Base-by-base conservation (phyloP, 2,888 invertebrate species). In the Drosophila imparisetae region DNA sequence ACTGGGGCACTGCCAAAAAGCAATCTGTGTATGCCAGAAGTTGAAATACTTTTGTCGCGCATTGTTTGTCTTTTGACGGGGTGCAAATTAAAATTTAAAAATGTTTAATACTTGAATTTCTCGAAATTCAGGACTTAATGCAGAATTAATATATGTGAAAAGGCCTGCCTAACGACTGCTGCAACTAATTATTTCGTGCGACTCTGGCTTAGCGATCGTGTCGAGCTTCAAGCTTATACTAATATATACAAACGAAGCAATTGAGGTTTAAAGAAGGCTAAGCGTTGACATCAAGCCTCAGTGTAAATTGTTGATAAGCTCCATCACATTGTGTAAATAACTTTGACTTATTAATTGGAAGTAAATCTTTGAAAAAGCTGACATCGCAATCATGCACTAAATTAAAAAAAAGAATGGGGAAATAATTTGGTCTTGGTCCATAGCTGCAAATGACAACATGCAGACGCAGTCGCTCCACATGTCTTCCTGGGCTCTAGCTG, bases 31-130 rank as follows among this genome's bases (percentile, higher is more conserved):
- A 82, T 84, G 78, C 80, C 71, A 78, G 80, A 72, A 86, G 90
- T 90, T 86, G 83, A 86, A 86, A 86, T 90, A 88, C 86, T 83
- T 85, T 67, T 73, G 48, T 50, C 69, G 69, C 74, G 67, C 58
- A 68, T 81, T 86, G 72, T 86, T 79, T 84, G 84, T 71, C 89
- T 81, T 83, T 81, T 87, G 85, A 78, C 80, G 85, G 78, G 86
- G 86, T 87, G 89, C 78, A 82, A 89, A 85, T 89, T 84, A 85
- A 84, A 89, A 75, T 86, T 73, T 85, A 87, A 87, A 45, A 45
- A 21, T 5, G 2, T 0, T 42, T 42, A 21, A 42, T 6, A 42
- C 0, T 21, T 11, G 21, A 42, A 45, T 15, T 24, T 45, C 15
- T 4, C 24, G 2, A 45, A 24, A 45, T 45, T 7, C 13, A 21